phyloP scores from a whole-genome alignment of 2,113 vertebrate genomes.

The Larimichthys polyactis region DNA sequence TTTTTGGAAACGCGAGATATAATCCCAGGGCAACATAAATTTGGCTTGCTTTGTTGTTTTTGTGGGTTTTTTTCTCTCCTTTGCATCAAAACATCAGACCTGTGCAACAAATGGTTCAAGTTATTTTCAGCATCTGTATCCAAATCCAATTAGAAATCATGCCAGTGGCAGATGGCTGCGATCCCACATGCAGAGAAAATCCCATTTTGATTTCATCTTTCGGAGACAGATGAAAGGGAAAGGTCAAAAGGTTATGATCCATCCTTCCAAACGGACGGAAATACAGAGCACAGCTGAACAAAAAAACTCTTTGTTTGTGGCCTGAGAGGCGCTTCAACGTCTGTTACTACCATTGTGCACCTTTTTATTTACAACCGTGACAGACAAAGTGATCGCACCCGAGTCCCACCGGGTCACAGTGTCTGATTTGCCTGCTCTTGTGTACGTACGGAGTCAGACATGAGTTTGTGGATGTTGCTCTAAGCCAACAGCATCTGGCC shows the following conservation, averaged over 20 bases:
- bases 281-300: not conserved
- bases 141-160: conserved; percentile 41
- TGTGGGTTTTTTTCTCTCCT: not conserved
- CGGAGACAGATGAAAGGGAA: conserved; percentile 27
- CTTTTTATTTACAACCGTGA: conserved; percentile 36
- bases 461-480: conserved; percentile 68
- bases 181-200: conserved; percentile 55
- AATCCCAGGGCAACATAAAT: conserved; percentile 61
- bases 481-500: conserved; percentile 78
- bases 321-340: not conserved
- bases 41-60: conserved; percentile 48
- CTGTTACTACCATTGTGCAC: not conserved
- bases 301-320: not conserved
- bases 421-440: conserved; percentile 52
- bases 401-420: conserved; percentile 47
- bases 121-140: conserved; percentile 56
- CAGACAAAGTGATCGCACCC: conserved; percentile 51
- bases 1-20: conserved; percentile 47
- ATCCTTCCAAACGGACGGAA: not conserved
- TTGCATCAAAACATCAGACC: conserved; percentile 50
- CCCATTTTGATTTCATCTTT: conserved; percentile 40
- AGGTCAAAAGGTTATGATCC: conserved; percentile 47
- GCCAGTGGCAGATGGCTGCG: conserved; percentile 48
- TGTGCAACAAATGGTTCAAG: conserved; percentile 52
- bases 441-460: conserved; percentile 56